phyloP scores from a whole-genome alignment of 2,797 vertebrate species.

The Sitta carolinensis region DNA sequence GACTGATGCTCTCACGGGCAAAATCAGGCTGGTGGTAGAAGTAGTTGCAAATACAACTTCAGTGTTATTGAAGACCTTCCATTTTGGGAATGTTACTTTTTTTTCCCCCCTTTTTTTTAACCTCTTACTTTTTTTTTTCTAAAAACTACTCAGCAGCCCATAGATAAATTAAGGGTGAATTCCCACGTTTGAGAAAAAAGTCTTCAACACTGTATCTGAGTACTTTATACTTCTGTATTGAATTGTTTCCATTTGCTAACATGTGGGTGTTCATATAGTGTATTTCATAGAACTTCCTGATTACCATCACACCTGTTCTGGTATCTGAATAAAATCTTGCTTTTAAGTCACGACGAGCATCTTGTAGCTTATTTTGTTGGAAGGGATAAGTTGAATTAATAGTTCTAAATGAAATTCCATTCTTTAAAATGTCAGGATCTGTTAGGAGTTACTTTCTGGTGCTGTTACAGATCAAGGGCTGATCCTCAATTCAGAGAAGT shows the following conservation, averaged over 20 bases:
- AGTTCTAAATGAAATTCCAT: neutral
- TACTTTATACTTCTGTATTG: no score
- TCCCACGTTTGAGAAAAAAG: neutral
- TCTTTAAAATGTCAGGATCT: neutral
- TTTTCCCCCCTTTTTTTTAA: fast-evolving
- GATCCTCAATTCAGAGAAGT: neutral
- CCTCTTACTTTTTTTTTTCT: neutral
- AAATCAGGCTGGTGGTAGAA: neutral
- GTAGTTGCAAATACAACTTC: neutral
- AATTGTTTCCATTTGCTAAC: neutral
- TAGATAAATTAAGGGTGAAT: neutral
- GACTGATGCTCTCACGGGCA: neutral
- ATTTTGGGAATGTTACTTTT: neutral
- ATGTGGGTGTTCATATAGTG: neutral
- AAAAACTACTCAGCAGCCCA: neutral
- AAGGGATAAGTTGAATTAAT: neutral
- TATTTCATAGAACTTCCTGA: neutral
- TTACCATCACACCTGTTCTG: neutral
- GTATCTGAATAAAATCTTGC: neutral
- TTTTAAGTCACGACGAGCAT: neutral
- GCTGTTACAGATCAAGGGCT: neutral
- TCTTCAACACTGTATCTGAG: neutral
- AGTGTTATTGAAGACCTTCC: neutral
- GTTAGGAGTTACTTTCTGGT: neutral
- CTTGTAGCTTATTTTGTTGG: neutral